Evolutionary conservation across 2,888 invertebrate genomes (phyloP), one percentile per base, ranked within the genome.

Genomic region (Heteropelma amictum): DNA sequence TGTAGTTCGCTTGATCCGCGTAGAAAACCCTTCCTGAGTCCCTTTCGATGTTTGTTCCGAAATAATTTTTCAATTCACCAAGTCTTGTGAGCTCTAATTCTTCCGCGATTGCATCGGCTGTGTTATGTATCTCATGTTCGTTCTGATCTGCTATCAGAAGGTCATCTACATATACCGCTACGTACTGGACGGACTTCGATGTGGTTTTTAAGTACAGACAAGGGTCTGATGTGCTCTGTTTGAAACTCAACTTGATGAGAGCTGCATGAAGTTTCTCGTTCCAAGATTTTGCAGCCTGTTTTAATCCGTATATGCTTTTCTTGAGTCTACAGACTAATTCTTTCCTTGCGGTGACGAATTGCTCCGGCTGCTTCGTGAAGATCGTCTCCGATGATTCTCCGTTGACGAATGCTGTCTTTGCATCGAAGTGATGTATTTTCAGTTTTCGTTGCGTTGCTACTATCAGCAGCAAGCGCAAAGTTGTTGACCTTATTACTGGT

Each of bases 301-400:
- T 84, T 7, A 85, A 72, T 6, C 83, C 84, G 76, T 86, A 86
- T 5, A 86, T 45, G 28, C 71, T 72, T 23, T 79, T 82, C 5
- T 60, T 78, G 2, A 83, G 65, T 26, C 64, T 71, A 42, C 78
- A 79, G 1, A 77, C 80, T 7, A 65, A 17, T 10, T 58, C 33
- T 58, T 54, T 38, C 19, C 69, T 56, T 42, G 7, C 58, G 10
- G 19, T 38, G 28, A 42, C 30, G 64, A 64, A 79, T 33, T 76
- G 78, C 30, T 77, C 70, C 6, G 81, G 79, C 14, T 77, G 79
- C 14, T 76, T 65, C 74, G 79, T 79, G 28, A 73, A 83, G 1
- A 82, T 67, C n/a, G 45, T 54, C 64, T 82, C 77, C 19, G 12
- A 6, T 7, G 83, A 40, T 7, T 79, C 69, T 8, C 80, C 78